These are phyloP conservation scores for Phrynosoma blainvillii DNA, from an alignment of 2,113 vertebrate genomes.

Conservation along the genomic window DNA sequence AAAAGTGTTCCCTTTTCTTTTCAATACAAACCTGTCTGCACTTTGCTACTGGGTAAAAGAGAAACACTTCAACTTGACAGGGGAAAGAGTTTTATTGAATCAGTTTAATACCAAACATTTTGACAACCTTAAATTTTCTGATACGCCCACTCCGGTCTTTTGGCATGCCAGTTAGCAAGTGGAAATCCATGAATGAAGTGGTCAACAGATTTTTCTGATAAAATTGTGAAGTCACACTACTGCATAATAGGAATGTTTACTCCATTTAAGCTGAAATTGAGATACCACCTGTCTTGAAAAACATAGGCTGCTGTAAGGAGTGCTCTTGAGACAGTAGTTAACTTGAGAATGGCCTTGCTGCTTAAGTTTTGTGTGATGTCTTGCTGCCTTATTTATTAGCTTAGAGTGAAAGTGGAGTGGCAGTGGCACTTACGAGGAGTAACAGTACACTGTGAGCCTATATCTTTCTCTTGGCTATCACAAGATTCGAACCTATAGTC, in stretches of 20 bases:
- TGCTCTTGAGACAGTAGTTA: background rate
- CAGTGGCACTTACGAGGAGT: background rate
- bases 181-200: background rate
- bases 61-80: background rate
- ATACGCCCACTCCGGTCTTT: background rate
- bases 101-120: background rate
- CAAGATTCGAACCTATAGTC: background rate
- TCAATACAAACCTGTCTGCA: background rate
- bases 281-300: background rate
- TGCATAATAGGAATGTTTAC: background rate
- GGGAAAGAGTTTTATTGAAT: background rate
- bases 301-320: background rate
- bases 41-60: background rate
- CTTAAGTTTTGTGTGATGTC: background rate
- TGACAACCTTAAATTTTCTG: background rate
- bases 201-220: background rate
- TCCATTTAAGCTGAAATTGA: background rate
- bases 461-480: background rate
- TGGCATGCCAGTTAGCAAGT: background rate
- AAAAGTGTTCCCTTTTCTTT: slow-evolving; percentile 3
- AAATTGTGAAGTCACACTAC: background rate
- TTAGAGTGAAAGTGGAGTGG: background rate
- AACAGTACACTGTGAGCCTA: background rate
- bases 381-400: background rate
- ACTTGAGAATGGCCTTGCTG: background rate